Base-by-base conservation (phyloP, 2,797 vertebrate species). In the Varecia variegata region DNA sequence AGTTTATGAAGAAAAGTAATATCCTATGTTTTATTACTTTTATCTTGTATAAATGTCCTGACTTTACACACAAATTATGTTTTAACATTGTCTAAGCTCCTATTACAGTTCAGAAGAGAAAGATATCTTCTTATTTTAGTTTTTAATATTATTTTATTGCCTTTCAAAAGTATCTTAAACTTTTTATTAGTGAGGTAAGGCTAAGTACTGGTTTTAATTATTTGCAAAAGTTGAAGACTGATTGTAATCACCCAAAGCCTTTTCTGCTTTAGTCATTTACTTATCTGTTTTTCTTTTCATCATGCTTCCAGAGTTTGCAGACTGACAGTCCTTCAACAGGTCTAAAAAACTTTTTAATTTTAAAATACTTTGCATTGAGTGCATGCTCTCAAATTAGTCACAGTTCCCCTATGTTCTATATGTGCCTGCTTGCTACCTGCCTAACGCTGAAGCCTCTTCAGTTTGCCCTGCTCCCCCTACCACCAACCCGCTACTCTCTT, bases 121-220 rank as follows among this genome's bases (percentile, higher is more conserved):
- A 77, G 5, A 91, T 35, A 15, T 79, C 68, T 58, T 82, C 52
- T 94, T 54, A 65, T 83, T 96, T 92, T 94, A 71, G 11, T 85
- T 92, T 93, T 83, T 68, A 86, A 83, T 90, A 76, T 81, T 71
- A 80, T 84, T 88, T 81, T 81, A 85, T 88, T 93, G 25, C 68
- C 62, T 95, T 95, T 93, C 23, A 92, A 89, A 95, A 73, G 56
- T 88, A 7, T 65, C 97, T 52, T 93, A 91, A 90, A 35, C 25
- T 90, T 97, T 84, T 68, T 86, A 50, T 93, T 90, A 93, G 80
- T 90, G 43, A 97, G 70, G 15, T 73, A 89, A 84, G 35, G 4
- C 54, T 89, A 83, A 47, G 11, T 74, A 40, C 60, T 92, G n/a
- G 50, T 84, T 96, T 96, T 76, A 92, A 88, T 97, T 96, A 67